phyloP scores from a whole-genome alignment of 2,113 vertebrate species.

The Clupea harengus region DNA sequence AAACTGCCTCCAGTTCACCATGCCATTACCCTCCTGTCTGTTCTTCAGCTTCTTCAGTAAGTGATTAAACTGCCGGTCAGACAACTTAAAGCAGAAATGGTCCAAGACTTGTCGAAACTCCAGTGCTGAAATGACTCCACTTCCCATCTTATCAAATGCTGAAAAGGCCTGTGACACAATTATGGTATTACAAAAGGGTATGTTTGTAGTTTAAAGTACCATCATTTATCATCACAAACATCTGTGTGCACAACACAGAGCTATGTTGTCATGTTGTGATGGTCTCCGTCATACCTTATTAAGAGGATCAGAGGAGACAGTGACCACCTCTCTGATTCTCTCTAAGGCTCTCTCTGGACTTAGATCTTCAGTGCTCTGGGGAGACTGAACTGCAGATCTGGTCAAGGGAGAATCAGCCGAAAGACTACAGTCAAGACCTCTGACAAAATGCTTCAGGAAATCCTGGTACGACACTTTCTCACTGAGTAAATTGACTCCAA shows the following conservation, averaged over 20 bases:
- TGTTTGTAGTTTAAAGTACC: not conserved
- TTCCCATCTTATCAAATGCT: slow-evolving; percentile 62
- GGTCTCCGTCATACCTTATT: slow-evolving; percentile 52
- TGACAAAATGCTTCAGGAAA: slow-evolving; percentile 62
- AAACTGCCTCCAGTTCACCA: slow-evolving; percentile 68
- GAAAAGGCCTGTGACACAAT: slow-evolving; percentile 62
- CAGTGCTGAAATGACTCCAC: slow-evolving; percentile 55
- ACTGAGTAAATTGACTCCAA: slow-evolving; percentile 58
- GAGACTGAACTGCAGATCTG: slow-evolving; percentile 41
- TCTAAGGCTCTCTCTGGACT: slow-evolving; percentile 57
- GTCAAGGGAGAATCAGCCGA: slow-evolving; percentile 25
- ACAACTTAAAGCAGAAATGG: slow-evolving; percentile 65
- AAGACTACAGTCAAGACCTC: slow-evolving; percentile 44
- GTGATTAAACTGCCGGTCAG: slow-evolving; percentile 65
- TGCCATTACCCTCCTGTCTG: slow-evolving; percentile 49
- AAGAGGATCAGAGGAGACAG: slow-evolving; percentile 47
- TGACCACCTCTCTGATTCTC: slow-evolving; percentile 58
- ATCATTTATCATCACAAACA: not conserved
- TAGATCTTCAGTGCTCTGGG: slow-evolving; percentile 51
- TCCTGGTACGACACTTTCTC: slow-evolving; percentile 66
- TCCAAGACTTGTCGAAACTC: slow-evolving; percentile 70
- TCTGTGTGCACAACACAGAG: not conserved
- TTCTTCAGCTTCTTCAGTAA: slow-evolving; percentile 66
- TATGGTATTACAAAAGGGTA: not conserved
- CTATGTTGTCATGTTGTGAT: not conserved